Base-by-base conservation (phyloP, 2,797 vertebrate genomes). In the Cirrhinus molitorella region DNA sequence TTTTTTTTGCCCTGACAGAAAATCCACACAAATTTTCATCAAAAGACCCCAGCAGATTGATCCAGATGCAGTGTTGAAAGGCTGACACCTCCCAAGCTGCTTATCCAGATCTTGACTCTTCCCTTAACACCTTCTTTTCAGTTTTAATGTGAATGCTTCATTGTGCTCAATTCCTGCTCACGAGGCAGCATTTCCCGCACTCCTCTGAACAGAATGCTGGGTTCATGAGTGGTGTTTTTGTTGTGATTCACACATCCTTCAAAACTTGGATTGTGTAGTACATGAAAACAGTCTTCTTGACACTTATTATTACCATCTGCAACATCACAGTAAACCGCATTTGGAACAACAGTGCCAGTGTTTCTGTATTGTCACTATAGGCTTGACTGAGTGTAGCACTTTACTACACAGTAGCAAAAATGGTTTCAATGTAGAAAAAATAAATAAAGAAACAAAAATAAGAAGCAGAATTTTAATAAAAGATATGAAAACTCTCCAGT, bases 11-110 rank as follows among this genome's bases (percentile, higher is more conserved):
- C 14, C 7, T 68, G 63, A 67, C 63, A 55, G 47, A 67, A 79
- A 79, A 68, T 55, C 77, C 47, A 76, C 53, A 43, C 59, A 63
- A 40, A 5, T 7, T 43, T 13, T 23, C 76, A 37, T 51, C 61
- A 49, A 49, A 43, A 49, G 25, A 37, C 76, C 17, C 51, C 19
- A 51, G 25, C 75, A 63, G 61, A 25, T 66, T 65, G 25, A 34
- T 79, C 45, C 28, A 51, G 76, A 79, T 66, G 76, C 61, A 34
- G 8, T 51, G 76, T 34, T 79, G 76, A 79, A 65, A 51, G 45
- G 65, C 25, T 13, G 19, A 23, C 45, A 28, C 43, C 28, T 79
- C 45, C 45, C 19, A 37, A 19, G 28, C 61, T 49, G 21, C 31
- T 77, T 37, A 37, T 66, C 43, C 76, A 79, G 45, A 34, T 79